Evolutionary conservation across 2,888 invertebrate genomes (phyloP).

Genomic region (Homarus gammarus): DNA sequence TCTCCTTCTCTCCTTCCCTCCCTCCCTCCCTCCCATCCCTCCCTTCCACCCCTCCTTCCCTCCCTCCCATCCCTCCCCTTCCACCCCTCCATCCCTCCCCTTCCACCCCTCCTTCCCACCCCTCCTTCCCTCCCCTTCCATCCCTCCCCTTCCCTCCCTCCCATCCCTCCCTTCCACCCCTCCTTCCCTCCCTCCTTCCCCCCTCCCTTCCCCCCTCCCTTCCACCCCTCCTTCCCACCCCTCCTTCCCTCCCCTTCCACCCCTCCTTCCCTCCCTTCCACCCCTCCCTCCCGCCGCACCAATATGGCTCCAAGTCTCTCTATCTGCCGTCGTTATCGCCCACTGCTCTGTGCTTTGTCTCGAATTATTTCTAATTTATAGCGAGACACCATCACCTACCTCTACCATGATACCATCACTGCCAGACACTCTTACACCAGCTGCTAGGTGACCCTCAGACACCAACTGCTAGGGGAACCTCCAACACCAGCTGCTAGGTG

Average conservation of each 20-base stretch:
- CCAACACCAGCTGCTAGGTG: too few relatives aligned
- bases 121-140: too few relatives aligned
- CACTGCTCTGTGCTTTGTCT: not conserved
- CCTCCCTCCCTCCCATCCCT: not conserved
- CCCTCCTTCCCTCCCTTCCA: not conserved
- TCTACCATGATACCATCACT: not conserved
- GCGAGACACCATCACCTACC: conserved; percentile 2
- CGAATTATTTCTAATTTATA: conserved; percentile 3
- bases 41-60: not conserved
- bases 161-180: too few relatives aligned
- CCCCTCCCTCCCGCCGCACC: not conserved
- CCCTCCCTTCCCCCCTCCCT: not conserved
- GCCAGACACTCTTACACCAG: not conserved
- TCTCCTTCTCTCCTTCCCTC: too few relatives aligned
- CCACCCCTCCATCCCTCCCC: too few relatives aligned
- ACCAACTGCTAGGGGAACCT: too few relatives aligned
- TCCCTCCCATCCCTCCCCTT: too few relatives aligned
- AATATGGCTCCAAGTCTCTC: conserved; percentile 2
- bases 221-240: not conserved
- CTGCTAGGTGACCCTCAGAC: too few relatives aligned
- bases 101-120: too few relatives aligned
- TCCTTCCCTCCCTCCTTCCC: not conserved
- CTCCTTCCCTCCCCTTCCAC: not conserved
- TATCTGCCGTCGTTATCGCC: conserved; percentile 4
- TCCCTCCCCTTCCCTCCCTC: too few relatives aligned